phyloP scores from a whole-genome alignment of 2,113 vertebrate genomes.

The Diadophis punctatus region DNA sequence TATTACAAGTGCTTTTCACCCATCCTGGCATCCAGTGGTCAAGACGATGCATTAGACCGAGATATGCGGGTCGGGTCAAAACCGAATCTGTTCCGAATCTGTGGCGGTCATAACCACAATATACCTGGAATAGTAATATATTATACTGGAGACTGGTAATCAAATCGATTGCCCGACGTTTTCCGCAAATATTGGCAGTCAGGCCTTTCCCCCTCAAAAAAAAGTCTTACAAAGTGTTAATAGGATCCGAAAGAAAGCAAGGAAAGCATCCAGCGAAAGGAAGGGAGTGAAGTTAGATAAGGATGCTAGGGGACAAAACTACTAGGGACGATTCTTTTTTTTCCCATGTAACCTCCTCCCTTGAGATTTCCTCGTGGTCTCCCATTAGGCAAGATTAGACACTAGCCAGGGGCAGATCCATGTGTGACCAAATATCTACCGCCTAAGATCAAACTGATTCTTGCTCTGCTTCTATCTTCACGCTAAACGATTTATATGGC shows the following conservation, averaged over 20 bases:
- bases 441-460: neutral
- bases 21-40: neutral
- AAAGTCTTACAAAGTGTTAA: neutral
- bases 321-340: neutral
- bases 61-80: neutral
- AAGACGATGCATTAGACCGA: neutral
- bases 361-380: neutral
- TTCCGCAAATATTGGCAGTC: too few relatives aligned
- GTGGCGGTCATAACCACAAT: neutral
- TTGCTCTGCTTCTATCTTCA: neutral
- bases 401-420: neutral
- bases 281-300: neutral
- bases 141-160: neutral
- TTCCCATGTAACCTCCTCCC: neutral
- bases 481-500: neutral
- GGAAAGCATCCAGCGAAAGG: neutral
- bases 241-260: neutral
- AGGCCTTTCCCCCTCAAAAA: neutral
- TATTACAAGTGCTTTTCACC: neutral
- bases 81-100: neutral
- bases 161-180: neutral
- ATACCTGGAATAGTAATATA: neutral
- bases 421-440: neutral
- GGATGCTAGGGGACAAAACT: neutral
- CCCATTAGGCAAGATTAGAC: neutral